Conservation (phyloP, 1,140 invertebrate genomes). For the Campoletis sonorensis region DNA sequence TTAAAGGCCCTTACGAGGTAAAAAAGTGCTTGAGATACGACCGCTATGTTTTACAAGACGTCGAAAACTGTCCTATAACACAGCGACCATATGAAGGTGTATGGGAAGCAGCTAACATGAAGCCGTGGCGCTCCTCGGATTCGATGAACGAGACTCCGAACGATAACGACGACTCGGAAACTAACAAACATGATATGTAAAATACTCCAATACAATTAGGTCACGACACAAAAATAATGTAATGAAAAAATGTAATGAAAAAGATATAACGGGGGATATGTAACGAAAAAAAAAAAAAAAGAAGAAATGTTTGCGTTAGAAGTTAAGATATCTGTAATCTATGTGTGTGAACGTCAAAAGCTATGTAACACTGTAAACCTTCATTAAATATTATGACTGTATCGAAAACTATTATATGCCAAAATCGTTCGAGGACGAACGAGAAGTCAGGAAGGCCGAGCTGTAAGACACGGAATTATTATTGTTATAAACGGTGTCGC, state of each 20-base stretch:
- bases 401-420: neutral
- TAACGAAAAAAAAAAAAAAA: too few species aligned
- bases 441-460: neutral
- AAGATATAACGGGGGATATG: too few species aligned
- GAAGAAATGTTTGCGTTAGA: too few species aligned
- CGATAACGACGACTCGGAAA: neutral
- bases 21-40: conserved; percentile 53
- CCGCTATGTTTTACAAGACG: conserved; percentile 55
- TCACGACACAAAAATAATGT: neutral
- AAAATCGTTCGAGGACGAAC: neutral
- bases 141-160: neutral
- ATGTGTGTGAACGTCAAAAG: neutral
- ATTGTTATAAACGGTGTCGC: too few species aligned
- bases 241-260: too few species aligned
- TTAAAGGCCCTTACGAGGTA: conserved; percentile 55
- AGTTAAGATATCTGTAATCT: neutral
- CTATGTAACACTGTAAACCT: too few species aligned
- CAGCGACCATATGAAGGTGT: too few species aligned
- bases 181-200: neutral
- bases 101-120: conserved; percentile 41
- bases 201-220: neutral
- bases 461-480: neutral
- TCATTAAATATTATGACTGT: too few species aligned
- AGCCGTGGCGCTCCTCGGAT: neutral
- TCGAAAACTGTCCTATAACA: conserved; percentile 54